These are phyloP conservation scores for Eleginops maclovinus DNA, from an alignment of 2,113 vertebrate genomes.

Conservation along the genomic window DNA sequence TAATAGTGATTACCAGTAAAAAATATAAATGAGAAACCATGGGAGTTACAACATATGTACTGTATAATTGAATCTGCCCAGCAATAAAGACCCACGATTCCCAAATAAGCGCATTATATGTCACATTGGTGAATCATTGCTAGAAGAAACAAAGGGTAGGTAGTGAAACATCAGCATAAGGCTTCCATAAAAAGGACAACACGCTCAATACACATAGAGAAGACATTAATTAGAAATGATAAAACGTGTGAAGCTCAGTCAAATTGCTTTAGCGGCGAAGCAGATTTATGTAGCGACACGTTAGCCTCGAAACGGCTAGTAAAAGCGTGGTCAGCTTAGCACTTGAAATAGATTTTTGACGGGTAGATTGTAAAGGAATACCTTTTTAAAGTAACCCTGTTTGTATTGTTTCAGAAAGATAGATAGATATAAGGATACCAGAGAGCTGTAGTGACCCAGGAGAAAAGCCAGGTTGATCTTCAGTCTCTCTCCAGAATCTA, in stretches of 20 bases:
- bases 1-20: background rate
- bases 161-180: background rate
- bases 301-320: background rate
- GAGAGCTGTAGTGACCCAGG: slow-evolving; percentile 23
- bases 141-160: background rate
- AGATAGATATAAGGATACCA: background rate
- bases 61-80: background rate
- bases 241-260: background rate
- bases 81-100: background rate
- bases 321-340: too few relatives aligned
- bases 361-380: too few relatives aligned
- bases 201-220: background rate
- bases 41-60: background rate
- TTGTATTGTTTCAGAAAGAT: background rate
- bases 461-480: slow-evolving; percentile 17
- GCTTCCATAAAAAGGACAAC: background rate
- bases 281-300: background rate
- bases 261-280: background rate
- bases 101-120: background rate
- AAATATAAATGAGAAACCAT: background rate
- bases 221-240: background rate
- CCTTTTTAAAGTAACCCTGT: too few relatives aligned
- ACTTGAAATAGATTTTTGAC: too few relatives aligned
- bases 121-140: background rate
- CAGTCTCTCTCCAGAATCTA: slow-evolving; percentile 22